Conservation (phyloP, 2,797 vertebrate genomes). For the Jordanella pulchra region DNA sequence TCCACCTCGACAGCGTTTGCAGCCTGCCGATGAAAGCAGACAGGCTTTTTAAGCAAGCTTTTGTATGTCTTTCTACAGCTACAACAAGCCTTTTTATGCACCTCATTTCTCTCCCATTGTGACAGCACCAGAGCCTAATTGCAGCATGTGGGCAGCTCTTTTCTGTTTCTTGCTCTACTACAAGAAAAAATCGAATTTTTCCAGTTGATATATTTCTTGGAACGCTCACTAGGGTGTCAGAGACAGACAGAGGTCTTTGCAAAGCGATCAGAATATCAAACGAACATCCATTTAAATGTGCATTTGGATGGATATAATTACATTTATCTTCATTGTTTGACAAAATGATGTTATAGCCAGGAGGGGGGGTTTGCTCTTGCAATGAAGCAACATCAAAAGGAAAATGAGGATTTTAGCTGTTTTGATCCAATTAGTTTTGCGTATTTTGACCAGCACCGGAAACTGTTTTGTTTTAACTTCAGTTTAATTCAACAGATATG, state of each 20-base stretch:
- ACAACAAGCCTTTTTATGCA: conserved; percentile 46
- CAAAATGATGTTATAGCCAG: background rate
- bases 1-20: conserved; percentile 27
- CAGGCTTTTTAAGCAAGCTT: conserved; percentile 31
- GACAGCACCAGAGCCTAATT: conserved; percentile 55
- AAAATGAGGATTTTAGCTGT: background rate
- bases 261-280: conserved; percentile 20
- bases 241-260: background rate
- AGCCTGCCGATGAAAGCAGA: conserved; percentile 41
- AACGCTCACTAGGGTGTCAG: background rate
- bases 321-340: conserved; percentile 22
- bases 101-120: conserved; percentile 37
- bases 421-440: background rate
- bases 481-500: background rate
- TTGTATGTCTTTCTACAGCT: conserved; percentile 11
- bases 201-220: conserved; percentile 13
- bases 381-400: background rate
- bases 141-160: conserved; percentile 34
- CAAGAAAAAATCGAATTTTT: conserved; percentile 44
- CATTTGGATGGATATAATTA: conserved; percentile 32
- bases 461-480: background rate
- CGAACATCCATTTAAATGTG: conserved; percentile 21
- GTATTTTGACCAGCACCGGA: background rate
- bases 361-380: background rate
- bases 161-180: conserved; percentile 31